phyloP scores from a whole-genome alignment of 2,888 invertebrate species.

The Caenorhabditis macrosperma region DNA sequence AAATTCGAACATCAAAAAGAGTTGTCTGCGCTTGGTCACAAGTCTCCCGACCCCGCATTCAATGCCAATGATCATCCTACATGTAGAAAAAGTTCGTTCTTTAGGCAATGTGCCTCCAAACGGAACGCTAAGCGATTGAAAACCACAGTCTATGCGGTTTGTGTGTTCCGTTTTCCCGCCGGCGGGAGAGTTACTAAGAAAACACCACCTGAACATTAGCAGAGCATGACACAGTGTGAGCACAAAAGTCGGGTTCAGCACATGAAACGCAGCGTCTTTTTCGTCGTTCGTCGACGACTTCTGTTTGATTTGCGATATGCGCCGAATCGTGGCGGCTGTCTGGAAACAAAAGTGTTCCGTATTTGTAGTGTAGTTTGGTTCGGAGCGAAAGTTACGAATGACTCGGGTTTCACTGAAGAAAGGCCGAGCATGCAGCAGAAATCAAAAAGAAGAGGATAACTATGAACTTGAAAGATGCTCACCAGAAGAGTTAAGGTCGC shows the following conservation, averaged over 20 bases:
- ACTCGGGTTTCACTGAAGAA: conserved; percentile 14
- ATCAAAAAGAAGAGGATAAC: background rate
- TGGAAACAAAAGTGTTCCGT: conserved; percentile 47
- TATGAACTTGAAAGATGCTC: background rate
- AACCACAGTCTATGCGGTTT: too few relatives aligned
- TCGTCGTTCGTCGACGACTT: conserved; percentile 36
- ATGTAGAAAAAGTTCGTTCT: background rate
- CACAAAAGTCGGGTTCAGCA: conserved; percentile 67
- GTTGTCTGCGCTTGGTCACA: conserved; percentile 12
- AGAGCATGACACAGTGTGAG: conserved; percentile 68
- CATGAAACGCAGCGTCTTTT: conserved; percentile 59
- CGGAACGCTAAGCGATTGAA: too few relatives aligned
- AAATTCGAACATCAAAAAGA: conserved; percentile 43
- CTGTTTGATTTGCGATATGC: conserved; percentile 64
- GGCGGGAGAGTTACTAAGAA: conserved; percentile 18
- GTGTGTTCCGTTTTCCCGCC: conserved; percentile 6
- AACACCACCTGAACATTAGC: conserved; percentile 64
- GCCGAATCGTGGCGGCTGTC: conserved; percentile 63
- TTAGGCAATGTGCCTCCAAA: too few relatives aligned
- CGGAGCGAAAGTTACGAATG: conserved; percentile 3
- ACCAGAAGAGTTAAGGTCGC: conserved; percentile 56
- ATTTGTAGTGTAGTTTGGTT: conserved; percentile 7
- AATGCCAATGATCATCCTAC: conserved; percentile 37
- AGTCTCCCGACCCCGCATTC: background rate
- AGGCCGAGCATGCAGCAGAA: conserved; percentile 1